Base-by-base conservation (phyloP, 2,113 vertebrate species). In the Raphicerus campestris region DNA sequence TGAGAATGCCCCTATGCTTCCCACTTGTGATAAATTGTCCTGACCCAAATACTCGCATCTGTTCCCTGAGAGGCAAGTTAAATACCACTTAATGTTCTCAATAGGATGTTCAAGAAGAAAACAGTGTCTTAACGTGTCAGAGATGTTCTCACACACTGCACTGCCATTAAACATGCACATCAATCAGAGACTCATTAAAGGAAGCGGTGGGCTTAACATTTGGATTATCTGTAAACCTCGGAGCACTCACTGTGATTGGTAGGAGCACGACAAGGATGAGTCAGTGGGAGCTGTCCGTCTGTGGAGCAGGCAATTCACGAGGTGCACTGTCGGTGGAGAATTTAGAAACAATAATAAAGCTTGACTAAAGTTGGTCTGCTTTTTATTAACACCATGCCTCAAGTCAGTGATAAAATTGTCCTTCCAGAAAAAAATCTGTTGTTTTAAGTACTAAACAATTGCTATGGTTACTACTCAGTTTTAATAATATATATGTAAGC, bases 331-430 rank as follows among this genome's bases (percentile, higher is more conserved):
- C 26, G 75, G 39, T 4, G 77, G n/a, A 96, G n/a, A 96, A 84
- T 92, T 93, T 75, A 83, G 80, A 97, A 89, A 87, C 24, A 93
- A 81, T 70, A 85, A 73, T 83, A 93, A 35, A 96, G 35, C 45
- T 84, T 51, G 47, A 94, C 22, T 91, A 10, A 92, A 60, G 24
- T 77, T 82, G 24, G 70, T 73, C 47, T 96, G 80, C 35, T 66
- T 96, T 93, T 87, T 87, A 96, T 96, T 97, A 97, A 87, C n/a
- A 87, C 51, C 53, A 80, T 11, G 19, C 47, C 39, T 93, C 56
- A 89, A 80, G 39, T 80, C 8, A 87, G 47, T 47, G 81, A 95
- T 92, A 95, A 97, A 81, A 75, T 24, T 91, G 95, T 96, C 47
- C 45, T 93, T 45, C 14, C 45, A 86, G 75, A 66, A 80, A 56